Evolutionary conservation across 1,140 invertebrate genomes (phyloP), one percentile per base, ranked within the genome.

Genomic region (Helicoverpa zea): DNA sequence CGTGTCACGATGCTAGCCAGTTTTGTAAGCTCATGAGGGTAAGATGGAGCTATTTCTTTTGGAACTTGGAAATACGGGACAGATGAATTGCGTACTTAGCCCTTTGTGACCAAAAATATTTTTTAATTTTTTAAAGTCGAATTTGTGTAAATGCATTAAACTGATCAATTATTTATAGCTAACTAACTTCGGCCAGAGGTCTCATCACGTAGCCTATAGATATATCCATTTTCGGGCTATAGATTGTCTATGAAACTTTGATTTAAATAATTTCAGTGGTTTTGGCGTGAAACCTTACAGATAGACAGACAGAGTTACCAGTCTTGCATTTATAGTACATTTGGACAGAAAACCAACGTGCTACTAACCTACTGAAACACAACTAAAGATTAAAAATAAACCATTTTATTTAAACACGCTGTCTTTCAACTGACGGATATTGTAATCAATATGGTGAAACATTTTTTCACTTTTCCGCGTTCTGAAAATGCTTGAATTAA

Each of bases 381-480:
- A 30, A 29, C 5, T 30, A 9, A 10, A 54, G 14, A 64, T 64
- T 64, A 64, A 64, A 64, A 64, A 29, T 63, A 29, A 64, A 35
- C 63, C 7, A 43, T 64, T 43, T 64, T 35, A 64, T 64, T 16
- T n/a, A 51, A 51, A 54, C 5, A 29, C 18, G 10, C 13, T 52
- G 10, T 30, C 49, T n/a, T 54, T 5, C 13, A n/a, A 72, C n/a
- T 13, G 18, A 13, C 47, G 29, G 11, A 11, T 10, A 70, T 29
- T 10, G 13, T 29, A 70, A 70, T 14, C 49, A 54, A 54, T 29
- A 51, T 51, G 49, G 18, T 29, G 68, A 10, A 14, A 51, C 47
- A 63, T 30, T 52, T 64, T 61, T 51, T 30, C 16, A 72, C 3
- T 29, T 72, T 72, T 72, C 68, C 68, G 68, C 68, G 30, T 72